Conservation (phyloP, 37 sponge, comb jelly and placozoan species). For the Halisarca cf. caerulea region DNA sequence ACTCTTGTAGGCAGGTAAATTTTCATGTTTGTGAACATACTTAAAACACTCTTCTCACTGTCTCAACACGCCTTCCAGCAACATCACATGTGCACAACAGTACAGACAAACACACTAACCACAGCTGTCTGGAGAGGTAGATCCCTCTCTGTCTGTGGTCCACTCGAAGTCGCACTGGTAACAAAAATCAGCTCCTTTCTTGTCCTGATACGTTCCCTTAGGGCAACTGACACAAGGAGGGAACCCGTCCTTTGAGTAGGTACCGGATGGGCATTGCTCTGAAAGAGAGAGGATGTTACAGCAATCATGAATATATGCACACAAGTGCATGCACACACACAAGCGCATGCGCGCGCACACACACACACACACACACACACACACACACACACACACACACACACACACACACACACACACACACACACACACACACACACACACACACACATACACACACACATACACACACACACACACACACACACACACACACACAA, state of each 20-base stretch:
- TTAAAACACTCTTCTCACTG: no score
- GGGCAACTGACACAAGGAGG: constrained; percentile 11
- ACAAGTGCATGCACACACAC: background rate
- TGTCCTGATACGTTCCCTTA: background rate
- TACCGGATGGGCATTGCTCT: constrained; percentile 11
- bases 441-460: background rate
- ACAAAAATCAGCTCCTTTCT: constrained; percentile 17
- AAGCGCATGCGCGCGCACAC: no score
- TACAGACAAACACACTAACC: constrained; percentile 19
- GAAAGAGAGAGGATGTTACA: background rate
- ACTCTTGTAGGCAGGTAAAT: no score
- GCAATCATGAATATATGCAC: background rate
- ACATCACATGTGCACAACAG: no score
- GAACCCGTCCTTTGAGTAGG: constrained; percentile 3
- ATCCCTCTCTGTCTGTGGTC: background rate
- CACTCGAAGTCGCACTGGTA: constrained; percentile 11
- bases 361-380: no score
- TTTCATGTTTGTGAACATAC: no score
- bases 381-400: no score
- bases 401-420: no score
- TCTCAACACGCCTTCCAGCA: no score
- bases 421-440: no score
- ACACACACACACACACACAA: background rate
- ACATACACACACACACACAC: background rate
- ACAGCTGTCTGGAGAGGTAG: background rate